Evolutionary conservation across 2,113 vertebrate genomes (phyloP).

Genomic region (Puffinus mauretanicus): DNA sequence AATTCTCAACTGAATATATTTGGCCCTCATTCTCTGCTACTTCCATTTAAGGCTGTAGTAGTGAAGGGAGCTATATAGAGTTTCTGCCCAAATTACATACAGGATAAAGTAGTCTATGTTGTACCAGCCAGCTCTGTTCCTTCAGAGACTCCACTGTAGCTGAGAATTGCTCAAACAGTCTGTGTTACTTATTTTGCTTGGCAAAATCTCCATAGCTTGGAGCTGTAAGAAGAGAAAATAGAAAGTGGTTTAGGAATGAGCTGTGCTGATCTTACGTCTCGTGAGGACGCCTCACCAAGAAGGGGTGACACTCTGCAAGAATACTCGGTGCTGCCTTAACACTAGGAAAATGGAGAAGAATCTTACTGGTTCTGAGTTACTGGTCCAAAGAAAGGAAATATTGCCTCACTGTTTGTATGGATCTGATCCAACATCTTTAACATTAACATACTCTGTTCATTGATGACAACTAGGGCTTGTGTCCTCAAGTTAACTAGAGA

Average conservation of each 20-base stretch:
- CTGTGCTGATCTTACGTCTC: constrained; percentile 29
- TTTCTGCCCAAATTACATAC: background rate
- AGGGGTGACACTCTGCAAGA: background rate
- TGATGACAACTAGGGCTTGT: background rate
- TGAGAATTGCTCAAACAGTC: constrained; percentile 39
- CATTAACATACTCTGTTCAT: background rate
- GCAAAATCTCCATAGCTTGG: constrained; percentile 6
- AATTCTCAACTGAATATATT: background rate
- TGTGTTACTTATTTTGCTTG: constrained; percentile 59
- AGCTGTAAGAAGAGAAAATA: constrained; percentile 44
- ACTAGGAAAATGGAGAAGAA: background rate
- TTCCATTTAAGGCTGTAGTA: constrained; percentile 31
- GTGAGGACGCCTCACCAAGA: background rate
- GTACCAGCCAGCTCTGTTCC: constrained; percentile 38
- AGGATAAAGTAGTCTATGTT: constrained; percentile 35
- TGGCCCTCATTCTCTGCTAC: background rate
- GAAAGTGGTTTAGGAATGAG: constrained; percentile 41
- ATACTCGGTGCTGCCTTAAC: background rate
- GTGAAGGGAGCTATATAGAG: background rate
- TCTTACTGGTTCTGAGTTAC: background rate
- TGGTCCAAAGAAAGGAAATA: background rate
- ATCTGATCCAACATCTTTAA: background rate
- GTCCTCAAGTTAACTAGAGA: background rate
- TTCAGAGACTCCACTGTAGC: constrained; percentile 37
- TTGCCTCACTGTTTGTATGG: background rate